Conservation (phyloP, 2,888 invertebrate genomes). For the Cantharis nigra region DNA sequence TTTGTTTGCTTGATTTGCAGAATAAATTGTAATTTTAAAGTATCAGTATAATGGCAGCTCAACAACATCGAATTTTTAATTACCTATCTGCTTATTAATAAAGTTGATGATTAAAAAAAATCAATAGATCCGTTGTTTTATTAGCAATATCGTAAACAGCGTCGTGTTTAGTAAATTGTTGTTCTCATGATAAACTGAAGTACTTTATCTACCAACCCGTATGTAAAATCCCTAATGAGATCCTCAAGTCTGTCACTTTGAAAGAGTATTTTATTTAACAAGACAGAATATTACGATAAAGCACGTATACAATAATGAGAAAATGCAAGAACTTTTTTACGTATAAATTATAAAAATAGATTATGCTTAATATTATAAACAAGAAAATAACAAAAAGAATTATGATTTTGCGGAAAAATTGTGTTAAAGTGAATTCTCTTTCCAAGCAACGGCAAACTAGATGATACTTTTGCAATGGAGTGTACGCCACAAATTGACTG, state of each 20-base stretch:
- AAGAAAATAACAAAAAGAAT: neutral
- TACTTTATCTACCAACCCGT: slow-evolving; percentile 26
- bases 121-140: neutral
- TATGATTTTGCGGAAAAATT: neutral
- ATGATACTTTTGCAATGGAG: slow-evolving; percentile 32
- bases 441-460: neutral
- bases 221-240: slow-evolving; percentile 31
- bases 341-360: neutral
- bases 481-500: slow-evolving; percentile 50
- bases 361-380: neutral
- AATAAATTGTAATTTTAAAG: neutral
- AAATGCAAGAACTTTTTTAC: slow-evolving; percentile 5
- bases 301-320: slow-evolving; percentile 18
- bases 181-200: slow-evolving; percentile 21
- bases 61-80: neutral
- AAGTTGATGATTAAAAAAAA: neutral
- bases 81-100: neutral
- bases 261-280: slow-evolving; percentile 22
- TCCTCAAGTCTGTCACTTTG: slow-evolving; percentile 27
- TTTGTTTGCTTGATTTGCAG: neutral
- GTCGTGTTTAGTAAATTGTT: neutral
- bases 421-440: neutral
- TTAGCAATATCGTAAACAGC: neutral
- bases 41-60: neutral
- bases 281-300: slow-evolving; percentile 17